Base-by-base conservation (phyloP, 2,888 invertebrate species). In the Agrochola litura region DNA sequence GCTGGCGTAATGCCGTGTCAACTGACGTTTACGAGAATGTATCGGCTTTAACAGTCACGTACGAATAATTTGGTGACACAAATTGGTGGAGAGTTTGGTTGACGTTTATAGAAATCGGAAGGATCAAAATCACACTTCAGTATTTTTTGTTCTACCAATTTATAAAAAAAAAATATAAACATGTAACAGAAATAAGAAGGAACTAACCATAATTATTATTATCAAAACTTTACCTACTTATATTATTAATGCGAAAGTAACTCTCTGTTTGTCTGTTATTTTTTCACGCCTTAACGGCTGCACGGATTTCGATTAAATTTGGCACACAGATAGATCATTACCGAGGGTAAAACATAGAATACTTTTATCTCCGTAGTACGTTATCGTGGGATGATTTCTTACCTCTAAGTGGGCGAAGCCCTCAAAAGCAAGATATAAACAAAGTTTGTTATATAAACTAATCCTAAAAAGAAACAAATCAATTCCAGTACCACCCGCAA, bases 1-100 rank as follows among this genome's bases (percentile, higher is more conserved):
- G 19, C 46, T 68, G 71, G n/a, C 49, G 80, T 71, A 78, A 78
- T 73, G 12, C 12, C 19, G 52, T 66, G 56, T 73, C 56, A 66
- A 43, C 46, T 46, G 69, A 67, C 19, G 46, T 84, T 79, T 67
- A 67, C 46, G 54, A 49, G 30, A 58, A 61, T 49, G 0, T 58
- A 58, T 68, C 5, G 16, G 56, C 37, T 82, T 83, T 58, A 12
- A 56, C 46, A 43, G 58, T 60, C 49, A 82, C 25, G 77, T 61
- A 66, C 52, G 46, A 61, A 67, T 72, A 72, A 54, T 56, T 77
- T 77, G 22, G 19, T 19, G 9, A n/a, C 16, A 58, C 19, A 19
- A 60, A 65, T 64, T 54, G 19, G 6, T 30, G 25, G 37, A 12
- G 8, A 30, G 1, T 64, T 5, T 19, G 52, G 16, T 52, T 56